Evolutionary conservation across 2,888 invertebrate genomes (phyloP).

Genomic region (Drosophila paranaensis): DNA sequence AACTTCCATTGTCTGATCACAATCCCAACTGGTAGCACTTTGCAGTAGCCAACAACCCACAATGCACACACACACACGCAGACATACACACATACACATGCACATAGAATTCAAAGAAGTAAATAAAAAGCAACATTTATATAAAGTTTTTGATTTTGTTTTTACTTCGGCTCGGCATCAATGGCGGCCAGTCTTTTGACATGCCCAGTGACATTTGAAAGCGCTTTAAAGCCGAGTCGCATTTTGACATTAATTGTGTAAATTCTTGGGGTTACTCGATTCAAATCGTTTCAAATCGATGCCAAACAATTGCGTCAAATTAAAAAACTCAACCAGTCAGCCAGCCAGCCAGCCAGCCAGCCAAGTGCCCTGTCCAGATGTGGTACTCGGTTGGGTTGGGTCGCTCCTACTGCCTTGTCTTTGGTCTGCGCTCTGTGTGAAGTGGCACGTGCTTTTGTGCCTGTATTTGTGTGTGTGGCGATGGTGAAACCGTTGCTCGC

Average conservation of each 20-base stretch:
- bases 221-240: conserved; percentile 54
- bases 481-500: conserved; percentile 70
- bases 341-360: no score
- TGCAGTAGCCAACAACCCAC: conserved; percentile 58
- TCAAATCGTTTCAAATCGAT: conserved; percentile 61
- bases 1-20: conserved; percentile 26
- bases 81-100: not conserved
- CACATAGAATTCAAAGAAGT: not conserved
- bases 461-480: conserved; percentile 3
- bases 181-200: conserved; percentile 64
- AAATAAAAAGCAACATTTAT: conserved; percentile 10
- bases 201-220: conserved; percentile 71
- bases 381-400: conserved; percentile 30
- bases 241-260: conserved; percentile 72
- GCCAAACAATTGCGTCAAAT: conserved; percentile 74
- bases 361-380: conserved; percentile 52
- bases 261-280: conserved; percentile 62
- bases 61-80: conserved; percentile 16
- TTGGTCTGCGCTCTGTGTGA: conserved; percentile 40
- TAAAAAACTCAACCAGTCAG: conserved; percentile 61
- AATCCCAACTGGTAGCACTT: conserved; percentile 54
- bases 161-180: conserved; percentile 34
- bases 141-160: conserved; percentile 30
- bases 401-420: conserved; percentile 35
- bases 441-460: conserved; percentile 77